Evolutionary conservation across 2,888 invertebrate species (phyloP).

Genomic region (Penaeus monodon): DNA sequence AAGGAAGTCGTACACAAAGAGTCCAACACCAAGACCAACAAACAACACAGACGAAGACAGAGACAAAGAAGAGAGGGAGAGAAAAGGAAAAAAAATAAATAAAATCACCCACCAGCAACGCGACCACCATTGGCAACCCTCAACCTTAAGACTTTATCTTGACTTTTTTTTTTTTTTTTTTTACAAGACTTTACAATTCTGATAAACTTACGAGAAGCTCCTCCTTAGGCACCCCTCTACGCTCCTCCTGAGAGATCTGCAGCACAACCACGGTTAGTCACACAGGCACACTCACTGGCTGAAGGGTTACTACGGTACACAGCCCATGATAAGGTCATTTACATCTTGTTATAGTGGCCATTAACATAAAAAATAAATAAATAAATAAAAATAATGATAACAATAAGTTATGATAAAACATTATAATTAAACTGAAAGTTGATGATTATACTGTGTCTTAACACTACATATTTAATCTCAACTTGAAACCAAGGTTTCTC

Average conservation of each 20-base stretch:
- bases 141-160: conserved; percentile 29
- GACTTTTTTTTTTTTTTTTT: neutral
- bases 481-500: no score
- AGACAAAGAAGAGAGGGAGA: neutral
- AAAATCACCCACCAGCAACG: conserved; percentile 26
- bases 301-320: conserved; percentile 41
- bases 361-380: no score
- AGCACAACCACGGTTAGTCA: conserved; percentile 60
- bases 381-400: no score
- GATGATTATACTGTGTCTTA: no score
- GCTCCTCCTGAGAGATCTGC: conserved; percentile 65
- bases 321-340: conserved; percentile 15
- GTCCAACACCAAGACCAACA: conserved; percentile 1
- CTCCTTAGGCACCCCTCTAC: conserved; percentile 65
- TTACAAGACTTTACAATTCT: conserved; percentile 31
- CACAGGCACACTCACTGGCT: conserved; percentile 44
- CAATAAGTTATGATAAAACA: no score
- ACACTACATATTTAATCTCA: no score
- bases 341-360: conserved; percentile 24
- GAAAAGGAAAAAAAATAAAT: neutral
- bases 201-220: conserved; percentile 65
- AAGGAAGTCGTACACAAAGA: conserved; percentile 5
- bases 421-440: no score
- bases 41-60: conserved; percentile 2
- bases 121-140: conserved; percentile 42